phyloP scores from a whole-genome alignment of 2,797 vertebrate species.

The Parambassis ranga region DNA sequence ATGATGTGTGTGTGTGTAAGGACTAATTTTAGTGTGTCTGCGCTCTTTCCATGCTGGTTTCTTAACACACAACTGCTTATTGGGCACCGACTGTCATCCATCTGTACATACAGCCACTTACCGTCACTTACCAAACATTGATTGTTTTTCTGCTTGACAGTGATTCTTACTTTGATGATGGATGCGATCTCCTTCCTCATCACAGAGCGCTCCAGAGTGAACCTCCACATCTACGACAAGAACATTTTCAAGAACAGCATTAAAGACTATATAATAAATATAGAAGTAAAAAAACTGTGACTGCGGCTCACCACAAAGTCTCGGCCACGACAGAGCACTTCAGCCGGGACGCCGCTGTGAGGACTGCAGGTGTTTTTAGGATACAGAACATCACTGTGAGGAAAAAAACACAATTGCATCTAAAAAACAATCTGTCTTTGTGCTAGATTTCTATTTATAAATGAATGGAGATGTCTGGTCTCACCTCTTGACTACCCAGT shows the following conservation, averaged over 20 bases:
- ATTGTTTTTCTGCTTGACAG: too few relatives aligned
- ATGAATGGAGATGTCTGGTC: neutral
- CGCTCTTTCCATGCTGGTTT: too few relatives aligned
- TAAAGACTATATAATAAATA: neutral
- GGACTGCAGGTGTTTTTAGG: constrained; percentile 96
- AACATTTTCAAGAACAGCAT: neutral
- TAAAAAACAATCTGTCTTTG: too few relatives aligned
- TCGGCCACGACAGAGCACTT: constrained; percentile 93
- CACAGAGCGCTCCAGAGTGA: constrained; percentile 92
- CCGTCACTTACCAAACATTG: too few relatives aligned
- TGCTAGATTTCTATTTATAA: too few relatives aligned
- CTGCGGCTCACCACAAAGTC: constrained; percentile 91
- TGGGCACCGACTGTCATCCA: too few relatives aligned
- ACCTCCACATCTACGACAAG: constrained; percentile 92
- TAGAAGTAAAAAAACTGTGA: neutral
- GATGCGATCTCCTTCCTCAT: constrained; percentile 92
- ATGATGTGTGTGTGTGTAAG: too few relatives aligned
- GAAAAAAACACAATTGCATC: neutral
- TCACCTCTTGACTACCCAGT: constrained; percentile 99
- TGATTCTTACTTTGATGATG: constrained; percentile 88
- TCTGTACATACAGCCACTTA: too few relatives aligned
- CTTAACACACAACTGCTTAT: too few relatives aligned
- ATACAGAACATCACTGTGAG: constrained; percentile 92
- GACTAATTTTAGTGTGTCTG: too few relatives aligned
- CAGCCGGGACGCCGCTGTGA: constrained; percentile 94